Percentiles rank a stretch among this genome's conserved stretches.
These are phyloP conservation scores for Phyllotis vaccarum DNA, from an alignment of 2,797 vertebrate species.

Conservation along the genomic window DNA sequence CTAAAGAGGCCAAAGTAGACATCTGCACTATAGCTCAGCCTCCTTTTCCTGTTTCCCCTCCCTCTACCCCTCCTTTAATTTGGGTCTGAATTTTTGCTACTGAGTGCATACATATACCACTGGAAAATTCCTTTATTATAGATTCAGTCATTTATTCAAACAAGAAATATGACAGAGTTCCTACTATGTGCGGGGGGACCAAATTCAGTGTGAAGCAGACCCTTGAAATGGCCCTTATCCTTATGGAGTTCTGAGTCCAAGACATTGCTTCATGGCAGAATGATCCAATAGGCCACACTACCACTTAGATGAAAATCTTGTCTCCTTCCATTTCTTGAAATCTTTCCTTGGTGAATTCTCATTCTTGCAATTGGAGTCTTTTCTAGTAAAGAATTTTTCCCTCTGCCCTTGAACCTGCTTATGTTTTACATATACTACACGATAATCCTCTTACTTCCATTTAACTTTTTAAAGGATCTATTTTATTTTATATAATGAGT, in stretches of 20 bases:
- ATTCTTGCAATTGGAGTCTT: conserved; percentile 6
- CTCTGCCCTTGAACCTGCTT: neutral
- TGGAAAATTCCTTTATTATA: conserved; percentile 3
- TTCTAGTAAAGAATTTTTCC: conserved; percentile 18
- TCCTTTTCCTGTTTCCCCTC: neutral
- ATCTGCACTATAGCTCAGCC: conserved; percentile 15
- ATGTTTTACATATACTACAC: neutral
- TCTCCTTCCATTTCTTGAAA: neutral
- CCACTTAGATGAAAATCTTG: neutral
- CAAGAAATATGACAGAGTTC: neutral
- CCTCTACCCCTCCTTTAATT: neutral
- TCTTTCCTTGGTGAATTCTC: neutral
- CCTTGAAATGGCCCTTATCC: neutral
- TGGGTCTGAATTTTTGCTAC: conserved; percentile 34
- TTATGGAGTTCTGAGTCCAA: neutral
- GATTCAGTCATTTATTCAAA: conserved; percentile 21
- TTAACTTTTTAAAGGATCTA: neutral
- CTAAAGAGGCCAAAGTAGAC: conserved; percentile 53
- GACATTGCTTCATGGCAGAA: neutral
- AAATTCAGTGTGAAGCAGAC: neutral
- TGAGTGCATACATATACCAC: neutral
- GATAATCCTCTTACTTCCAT: conserved; percentile 9
- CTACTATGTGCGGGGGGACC: neutral
- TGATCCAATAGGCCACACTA: neutral
- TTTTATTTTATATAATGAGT: neutral